Evolutionary conservation across 2,797 vertebrate genomes (phyloP).

Genomic region (Graptemys geographica): DNA sequence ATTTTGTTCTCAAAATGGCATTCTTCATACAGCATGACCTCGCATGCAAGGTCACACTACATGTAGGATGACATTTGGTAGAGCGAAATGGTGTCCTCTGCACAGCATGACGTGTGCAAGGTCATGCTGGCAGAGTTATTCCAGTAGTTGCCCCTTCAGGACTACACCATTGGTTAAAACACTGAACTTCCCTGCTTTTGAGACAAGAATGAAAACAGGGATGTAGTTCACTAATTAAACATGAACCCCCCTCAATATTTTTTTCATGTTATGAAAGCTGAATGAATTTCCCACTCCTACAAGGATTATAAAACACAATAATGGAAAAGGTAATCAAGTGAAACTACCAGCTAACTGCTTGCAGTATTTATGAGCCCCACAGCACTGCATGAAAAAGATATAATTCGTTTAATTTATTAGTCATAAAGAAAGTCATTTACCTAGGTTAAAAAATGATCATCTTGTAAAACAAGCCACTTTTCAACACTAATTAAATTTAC

Average conservation of each 20-base stretch:
- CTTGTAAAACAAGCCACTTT: slow-evolving; percentile 73
- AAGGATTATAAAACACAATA: slow-evolving; percentile 71
- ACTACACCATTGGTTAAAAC: neutral
- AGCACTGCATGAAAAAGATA: slow-evolving; percentile 56
- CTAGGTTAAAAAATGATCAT: slow-evolving; percentile 72
- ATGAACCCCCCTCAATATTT: slow-evolving; percentile 32
- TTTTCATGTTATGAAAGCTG: slow-evolving; percentile 65
- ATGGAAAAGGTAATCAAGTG: slow-evolving; percentile 80
- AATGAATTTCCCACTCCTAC: slow-evolving; percentile 67
- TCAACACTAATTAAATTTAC: slow-evolving; percentile 70
- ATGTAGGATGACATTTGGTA: no score
- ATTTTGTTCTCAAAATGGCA: neutral
- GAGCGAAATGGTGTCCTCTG: neutral
- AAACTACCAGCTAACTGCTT: slow-evolving; percentile 67
- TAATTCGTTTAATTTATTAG: slow-evolving; percentile 79
- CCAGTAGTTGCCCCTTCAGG: neutral
- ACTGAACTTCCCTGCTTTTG: neutral
- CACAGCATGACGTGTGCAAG: neutral
- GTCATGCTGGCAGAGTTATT: neutral
- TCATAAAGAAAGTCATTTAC: slow-evolving; percentile 72
- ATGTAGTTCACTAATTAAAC: slow-evolving; percentile 31
- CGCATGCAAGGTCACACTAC: no score
- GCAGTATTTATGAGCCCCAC: slow-evolving; percentile 68
- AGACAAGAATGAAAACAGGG: neutral
- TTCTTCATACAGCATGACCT: neutral